Evolutionary conservation across 2,113 vertebrate species (phyloP).

Genomic region (Silurus glanis): DNA sequence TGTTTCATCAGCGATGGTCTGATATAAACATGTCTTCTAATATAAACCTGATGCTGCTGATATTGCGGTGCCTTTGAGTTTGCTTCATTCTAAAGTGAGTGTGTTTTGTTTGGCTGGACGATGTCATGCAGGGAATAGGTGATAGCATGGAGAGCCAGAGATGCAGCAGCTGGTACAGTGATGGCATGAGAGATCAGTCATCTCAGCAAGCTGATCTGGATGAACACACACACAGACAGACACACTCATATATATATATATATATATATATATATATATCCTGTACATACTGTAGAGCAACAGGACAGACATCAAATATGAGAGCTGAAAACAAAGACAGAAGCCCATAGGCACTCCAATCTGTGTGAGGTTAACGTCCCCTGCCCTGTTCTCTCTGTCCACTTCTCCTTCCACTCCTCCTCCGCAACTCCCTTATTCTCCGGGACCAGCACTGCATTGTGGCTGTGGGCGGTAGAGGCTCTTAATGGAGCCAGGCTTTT

Average conservation of each 20-base stretch:
- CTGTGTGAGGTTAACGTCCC: neutral
- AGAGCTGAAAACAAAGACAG: neutral
- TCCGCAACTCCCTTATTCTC: conserved; percentile 1
- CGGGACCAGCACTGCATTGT: neutral
- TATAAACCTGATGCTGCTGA: neutral
- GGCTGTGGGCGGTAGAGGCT: conserved; percentile 46
- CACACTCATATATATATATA: neutral
- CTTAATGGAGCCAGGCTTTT: conserved; percentile 49
- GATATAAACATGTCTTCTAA: neutral
- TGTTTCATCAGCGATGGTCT: neutral
- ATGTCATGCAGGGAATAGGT: neutral
- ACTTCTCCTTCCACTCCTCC: conserved; percentile 42
- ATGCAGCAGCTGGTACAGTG: neutral
- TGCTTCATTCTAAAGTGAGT: neutral
- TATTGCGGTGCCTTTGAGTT: neutral
- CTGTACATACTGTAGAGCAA: neutral
- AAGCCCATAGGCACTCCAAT: conserved; percentile 3
- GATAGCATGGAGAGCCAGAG: neutral
- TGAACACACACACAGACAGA: neutral
- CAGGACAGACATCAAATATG: neutral
- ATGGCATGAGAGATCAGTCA: neutral
- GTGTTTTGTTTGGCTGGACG: neutral
- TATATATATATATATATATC: neutral
- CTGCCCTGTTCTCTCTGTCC: conserved; percentile 27
- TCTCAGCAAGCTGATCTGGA: neutral